Evolutionary conservation across 2,797 vertebrate genomes (phyloP), one percentile per base, ranked within the genome.

Genomic region (Crenuchus spilurus): DNA sequence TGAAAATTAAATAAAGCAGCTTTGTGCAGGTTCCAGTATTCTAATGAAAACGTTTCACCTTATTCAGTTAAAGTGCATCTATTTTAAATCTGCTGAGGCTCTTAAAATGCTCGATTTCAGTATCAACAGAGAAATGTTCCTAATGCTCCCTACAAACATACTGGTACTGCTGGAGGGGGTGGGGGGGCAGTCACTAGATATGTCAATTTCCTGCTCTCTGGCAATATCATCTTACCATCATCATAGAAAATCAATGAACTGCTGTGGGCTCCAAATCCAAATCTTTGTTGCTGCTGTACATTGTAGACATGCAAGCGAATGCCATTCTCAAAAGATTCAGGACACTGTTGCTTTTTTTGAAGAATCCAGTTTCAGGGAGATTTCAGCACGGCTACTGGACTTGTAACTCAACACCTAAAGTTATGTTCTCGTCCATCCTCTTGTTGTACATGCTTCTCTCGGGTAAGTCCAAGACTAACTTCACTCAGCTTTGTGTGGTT

Each of bases 201-300:
- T 63, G 58, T 37, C 48, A 70, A 57, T 75, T 75, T 82, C 57
- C 57, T 55, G 41, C 81, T 82, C 73, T 72, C 52, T 44, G n/a
- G 65, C 42, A 49, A 74, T 86, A 90, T 93, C 91, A 82, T 65
- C 77, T 94, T 91, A 90, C 89, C 51, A 65, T 7, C 74, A 74
- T 76, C 74, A 83, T 62, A 82, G 85, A 88, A 89, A 92, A 91
- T 92, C 92, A 86, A 92, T 92, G 46, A 60, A 68, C 28, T 10
- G 76, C 64, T 61, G 77, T 80, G 71, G 33, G 72, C 62, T 74
- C 49, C 70, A 78, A 87, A 85, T 74, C 49, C 70, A 78, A 87
- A 85, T 65, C 61, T 71, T 71, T 66, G 82, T 86, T 86, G 80
- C 86, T 75, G 35, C 72, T 13, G 65, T 28, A 63, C 44, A 69